Conservation (phyloP, 2,113 vertebrate species). For the Dipodomys merriami region DNA sequence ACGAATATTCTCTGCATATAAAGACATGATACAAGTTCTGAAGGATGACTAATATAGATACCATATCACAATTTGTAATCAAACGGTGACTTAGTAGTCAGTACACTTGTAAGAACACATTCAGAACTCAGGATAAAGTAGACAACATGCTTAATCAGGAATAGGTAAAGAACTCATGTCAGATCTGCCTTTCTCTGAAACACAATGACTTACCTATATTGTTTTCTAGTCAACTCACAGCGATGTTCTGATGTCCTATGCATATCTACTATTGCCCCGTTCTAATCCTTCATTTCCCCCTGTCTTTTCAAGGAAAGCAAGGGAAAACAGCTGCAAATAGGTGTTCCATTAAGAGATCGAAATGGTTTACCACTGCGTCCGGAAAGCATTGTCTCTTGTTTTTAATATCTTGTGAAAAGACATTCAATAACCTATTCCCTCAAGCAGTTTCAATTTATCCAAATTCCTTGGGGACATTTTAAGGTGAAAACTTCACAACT, state of each 20-base stretch:
- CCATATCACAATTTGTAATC: no score
- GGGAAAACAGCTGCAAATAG: conserved; percentile 51
- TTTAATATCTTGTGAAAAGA: conserved; percentile 67
- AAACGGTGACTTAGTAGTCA: not conserved
- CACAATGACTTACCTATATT: not conserved
- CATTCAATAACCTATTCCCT: conserved; percentile 64
- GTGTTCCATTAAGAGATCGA: conserved; percentile 58
- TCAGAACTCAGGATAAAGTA: not conserved
- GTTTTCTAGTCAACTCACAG: conserved; percentile 10
- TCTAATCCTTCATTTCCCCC: not conserved
- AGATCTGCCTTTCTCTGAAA: not conserved
- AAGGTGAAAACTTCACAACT: conserved; percentile 64
- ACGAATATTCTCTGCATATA: no score
- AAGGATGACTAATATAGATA: no score
- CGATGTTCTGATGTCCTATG: not conserved
- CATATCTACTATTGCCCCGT: not conserved
- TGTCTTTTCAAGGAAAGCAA: conserved; percentile 52
- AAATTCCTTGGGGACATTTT: conserved; percentile 63
- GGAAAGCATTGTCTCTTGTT: not conserved
- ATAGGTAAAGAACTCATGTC: not conserved
- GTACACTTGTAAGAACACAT: not conserved
- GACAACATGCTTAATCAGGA: not conserved
- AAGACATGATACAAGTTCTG: no score
- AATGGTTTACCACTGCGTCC: not conserved
- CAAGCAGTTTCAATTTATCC: conserved; percentile 57